Base-by-base conservation (phyloP, 2,888 invertebrate genomes). In the Theretra japonica region DNA sequence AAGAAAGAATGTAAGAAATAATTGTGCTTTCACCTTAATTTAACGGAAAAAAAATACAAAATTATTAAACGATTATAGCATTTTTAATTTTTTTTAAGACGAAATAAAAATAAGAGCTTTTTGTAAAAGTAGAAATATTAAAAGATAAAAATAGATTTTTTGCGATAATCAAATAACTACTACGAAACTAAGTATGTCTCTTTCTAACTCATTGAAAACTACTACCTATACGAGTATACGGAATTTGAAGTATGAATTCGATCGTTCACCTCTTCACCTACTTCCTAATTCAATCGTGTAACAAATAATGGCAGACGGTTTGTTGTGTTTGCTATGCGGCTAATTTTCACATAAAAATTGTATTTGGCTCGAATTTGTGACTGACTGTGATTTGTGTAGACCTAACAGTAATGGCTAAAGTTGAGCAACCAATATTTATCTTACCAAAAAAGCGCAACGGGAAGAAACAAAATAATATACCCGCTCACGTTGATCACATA, bases 401-500 rank as follows among this genome's bases (percentile, higher is more conserved):
- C 56, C 4, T 4, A 30, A 73, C 69, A 21, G 28, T 7, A 23
- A 94, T 94, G 94, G 90, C 93, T 53, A 86, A 90, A 83, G 90
- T 93, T 25, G 94, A 95, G 72, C 94, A 90, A 75, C 95, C 96
- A 17, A 88, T 95, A 80, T 95, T 96, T 81, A 95, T 96, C 82
- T 90, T 96, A 77, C 96, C 96, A 1, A 88, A 96, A 90, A 95
- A 95, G 91, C 86, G 95, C 85, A 94, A 95, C 81, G 95, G 95
- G 75, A 95, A 95, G 86, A 91, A 95, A 81, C 90, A 88, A 78
- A 95, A 92, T 77, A 82, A 90, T 41, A 90, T 91, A 77, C 88
- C 91, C 74, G 94, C 95, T 81, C 95, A 96, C 90, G 95, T 95
- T 70, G 96, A 96, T 80, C 96, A 96, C 81, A 95, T 96, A 73